Evolutionary conservation across 2,888 invertebrate genomes (phyloP).

Genomic region (Mythimna lalbum): DNA sequence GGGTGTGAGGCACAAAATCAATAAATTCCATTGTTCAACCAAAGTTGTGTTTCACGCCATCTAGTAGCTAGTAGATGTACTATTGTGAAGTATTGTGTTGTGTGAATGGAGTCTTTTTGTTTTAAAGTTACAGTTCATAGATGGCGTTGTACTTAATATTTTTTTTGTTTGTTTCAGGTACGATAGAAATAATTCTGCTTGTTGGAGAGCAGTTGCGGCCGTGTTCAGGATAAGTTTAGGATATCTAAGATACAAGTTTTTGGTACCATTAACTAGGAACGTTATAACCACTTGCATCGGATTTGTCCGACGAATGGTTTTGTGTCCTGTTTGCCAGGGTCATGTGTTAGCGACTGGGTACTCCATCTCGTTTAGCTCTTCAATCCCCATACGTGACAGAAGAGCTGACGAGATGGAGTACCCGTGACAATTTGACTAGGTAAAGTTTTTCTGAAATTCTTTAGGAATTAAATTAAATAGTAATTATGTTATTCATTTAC

Average conservation of each 20-base stretch:
- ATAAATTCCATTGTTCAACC: constrained; percentile 50
- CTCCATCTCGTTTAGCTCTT: no score
- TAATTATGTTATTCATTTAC: no score
- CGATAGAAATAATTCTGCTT: background rate
- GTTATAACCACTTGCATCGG: no score
- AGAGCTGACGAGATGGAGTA: no score
- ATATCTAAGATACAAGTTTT: background rate
- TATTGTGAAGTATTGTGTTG: constrained; percentile 33
- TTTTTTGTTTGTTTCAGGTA: constrained; percentile 64
- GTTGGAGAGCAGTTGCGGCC: background rate
- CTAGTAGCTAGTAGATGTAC: constrained; percentile 49
- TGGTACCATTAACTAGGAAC: background rate
- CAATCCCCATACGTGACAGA: no score
- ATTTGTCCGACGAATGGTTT: no score
- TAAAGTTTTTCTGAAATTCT: background rate
- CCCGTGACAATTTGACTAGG: background rate
- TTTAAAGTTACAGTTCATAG: constrained; percentile 38
- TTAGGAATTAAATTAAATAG: background rate
- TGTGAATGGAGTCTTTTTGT: constrained; percentile 25
- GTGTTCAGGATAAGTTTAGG: constrained; percentile 22
- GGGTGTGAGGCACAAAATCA: constrained; percentile 48
- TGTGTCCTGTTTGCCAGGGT: no score
- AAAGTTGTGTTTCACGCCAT: constrained; percentile 57
- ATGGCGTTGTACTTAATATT: constrained; percentile 58
- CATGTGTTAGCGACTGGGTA: no score